These are phyloP conservation scores for Epinephelus awoara DNA, from an alignment of 2,797 vertebrate species.

Conservation along the genomic window DNA sequence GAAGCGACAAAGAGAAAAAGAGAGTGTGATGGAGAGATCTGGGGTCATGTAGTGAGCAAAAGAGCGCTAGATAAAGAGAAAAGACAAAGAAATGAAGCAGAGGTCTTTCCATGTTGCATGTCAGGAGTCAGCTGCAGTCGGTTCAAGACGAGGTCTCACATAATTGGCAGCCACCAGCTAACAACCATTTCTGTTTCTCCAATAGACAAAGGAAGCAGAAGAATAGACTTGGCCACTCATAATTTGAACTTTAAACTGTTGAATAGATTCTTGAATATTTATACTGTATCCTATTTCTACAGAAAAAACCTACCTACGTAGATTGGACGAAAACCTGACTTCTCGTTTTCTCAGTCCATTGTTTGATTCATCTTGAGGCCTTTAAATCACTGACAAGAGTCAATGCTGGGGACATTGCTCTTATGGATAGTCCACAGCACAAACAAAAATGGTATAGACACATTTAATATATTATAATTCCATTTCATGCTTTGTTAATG, in stretches of 20 bases:
- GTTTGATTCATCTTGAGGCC: slow-evolving; percentile 4
- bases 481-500: fast-evolving
- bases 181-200: slow-evolving; percentile 11
- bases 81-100: slow-evolving; percentile 24
- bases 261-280: slow-evolving; percentile 8
- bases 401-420: neutral
- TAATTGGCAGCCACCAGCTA: slow-evolving; percentile 17
- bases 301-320: neutral
- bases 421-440: neutral
- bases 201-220: slow-evolving; percentile 13
- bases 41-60: slow-evolving; percentile 27
- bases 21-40: slow-evolving; percentile 42
- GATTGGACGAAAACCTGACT: slow-evolving; percentile 5
- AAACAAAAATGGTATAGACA: neutral
- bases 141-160: slow-evolving; percentile 21
- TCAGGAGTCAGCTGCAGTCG: slow-evolving; percentile 10
- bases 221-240: slow-evolving; percentile 3
- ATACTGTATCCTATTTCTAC: slow-evolving; percentile 13
- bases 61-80: slow-evolving; percentile 18
- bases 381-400: slow-evolving; percentile 11
- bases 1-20: slow-evolving; percentile 23
- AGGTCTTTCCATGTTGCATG: slow-evolving; percentile 13
- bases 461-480: neutral
- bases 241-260: slow-evolving; percentile 6
- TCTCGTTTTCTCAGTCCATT: neutral